Percentiles rank a stretch among this genome's conserved stretches.
Conservation (phyloP, 2,888 invertebrate species). For the Cacoxenus indagator region DNA sequence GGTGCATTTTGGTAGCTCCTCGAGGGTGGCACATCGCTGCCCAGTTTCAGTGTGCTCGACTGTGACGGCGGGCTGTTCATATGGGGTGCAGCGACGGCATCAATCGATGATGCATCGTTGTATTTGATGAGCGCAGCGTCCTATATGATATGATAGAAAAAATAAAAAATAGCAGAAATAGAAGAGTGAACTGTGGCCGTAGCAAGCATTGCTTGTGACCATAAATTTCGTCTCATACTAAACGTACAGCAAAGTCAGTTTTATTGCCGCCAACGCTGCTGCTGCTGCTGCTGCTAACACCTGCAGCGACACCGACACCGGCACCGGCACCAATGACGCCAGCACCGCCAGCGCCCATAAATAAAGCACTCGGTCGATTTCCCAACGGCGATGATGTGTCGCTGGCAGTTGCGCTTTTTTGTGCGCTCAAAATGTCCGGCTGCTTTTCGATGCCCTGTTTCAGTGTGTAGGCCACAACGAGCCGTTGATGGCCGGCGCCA, state of each 20-base stretch:
- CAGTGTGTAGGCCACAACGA: slow-evolving; percentile 88
- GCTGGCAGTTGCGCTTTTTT: slow-evolving; percentile 75
- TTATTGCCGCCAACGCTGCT: slow-evolving; percentile 57
- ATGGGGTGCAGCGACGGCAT: slow-evolving; percentile 57
- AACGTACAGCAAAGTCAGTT: slow-evolving; percentile 35
- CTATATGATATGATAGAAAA: slow-evolving; percentile 33
- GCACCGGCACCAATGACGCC: slow-evolving; percentile 37
- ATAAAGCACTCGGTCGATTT: slow-evolving; percentile 68
- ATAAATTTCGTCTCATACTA: no score
- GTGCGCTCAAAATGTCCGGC: slow-evolving; percentile 86
- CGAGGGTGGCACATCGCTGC: slow-evolving; percentile 55
- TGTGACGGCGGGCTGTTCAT: slow-evolving; percentile 69
- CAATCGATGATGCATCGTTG: slow-evolving; percentile 45
- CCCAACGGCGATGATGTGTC: slow-evolving; percentile 67
- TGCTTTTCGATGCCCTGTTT: slow-evolving; percentile 82
- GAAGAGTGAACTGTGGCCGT: slow-evolving; percentile 33
- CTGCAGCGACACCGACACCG: slow-evolving; percentile 17
- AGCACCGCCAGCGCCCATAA: slow-evolving; percentile 52
- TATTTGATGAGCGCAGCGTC: slow-evolving; percentile 45
- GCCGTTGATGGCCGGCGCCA: slow-evolving; percentile 85
- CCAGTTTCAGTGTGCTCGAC: slow-evolving; percentile 68
- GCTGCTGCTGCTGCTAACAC: no score
- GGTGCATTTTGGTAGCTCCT: slow-evolving; percentile 65
- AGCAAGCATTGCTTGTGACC: slow-evolving; percentile 26
- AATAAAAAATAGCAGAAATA: background rate